A percentile compares a stretch with the other conserved stretches of the same genome.
phyloP scores from a whole-genome alignment of 2,888 invertebrate species.

The Podabrus alpinus region DNA sequence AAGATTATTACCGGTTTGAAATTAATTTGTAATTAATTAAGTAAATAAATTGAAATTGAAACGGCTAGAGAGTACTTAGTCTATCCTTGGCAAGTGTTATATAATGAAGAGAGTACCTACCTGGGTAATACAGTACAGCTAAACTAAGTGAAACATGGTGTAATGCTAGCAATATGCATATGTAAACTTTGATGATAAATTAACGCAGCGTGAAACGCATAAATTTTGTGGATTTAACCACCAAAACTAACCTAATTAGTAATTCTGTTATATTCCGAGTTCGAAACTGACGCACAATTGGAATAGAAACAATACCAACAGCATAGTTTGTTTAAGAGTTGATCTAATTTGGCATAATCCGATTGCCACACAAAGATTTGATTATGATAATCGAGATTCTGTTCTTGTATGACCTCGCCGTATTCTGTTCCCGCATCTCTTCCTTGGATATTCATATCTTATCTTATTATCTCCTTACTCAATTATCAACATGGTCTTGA shows the following conservation, averaged over 20 bases:
- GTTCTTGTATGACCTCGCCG: conserved; percentile 35
- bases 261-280: conserved; percentile 30
- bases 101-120: background rate
- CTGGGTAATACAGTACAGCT: conserved; percentile 1
- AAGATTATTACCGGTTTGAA: background rate
- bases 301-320: conserved; percentile 43
- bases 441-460: conserved; percentile 37
- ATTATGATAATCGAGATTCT: conserved; percentile 52
- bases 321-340: conserved; percentile 50
- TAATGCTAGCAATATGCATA: conserved; percentile 24
- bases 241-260: conserved; percentile 39
- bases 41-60: conserved; percentile 1
- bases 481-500: conserved; percentile 28
- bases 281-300: conserved; percentile 36
- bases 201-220: conserved; percentile 34
- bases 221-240: conserved; percentile 36
- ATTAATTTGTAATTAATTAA: background rate
- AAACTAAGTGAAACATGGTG: conserved; percentile 6
- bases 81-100: background rate
- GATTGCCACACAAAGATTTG: conserved; percentile 51
- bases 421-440: conserved; percentile 20
- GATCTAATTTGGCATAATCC: conserved; percentile 52
- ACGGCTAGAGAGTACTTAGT: background rate
- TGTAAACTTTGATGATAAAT: conserved; percentile 28
- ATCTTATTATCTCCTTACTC: conserved; percentile 27